These are phyloP conservation scores for Nebria salina DNA, from an alignment of 2,888 invertebrate genomes.

Conservation along the genomic window DNA sequence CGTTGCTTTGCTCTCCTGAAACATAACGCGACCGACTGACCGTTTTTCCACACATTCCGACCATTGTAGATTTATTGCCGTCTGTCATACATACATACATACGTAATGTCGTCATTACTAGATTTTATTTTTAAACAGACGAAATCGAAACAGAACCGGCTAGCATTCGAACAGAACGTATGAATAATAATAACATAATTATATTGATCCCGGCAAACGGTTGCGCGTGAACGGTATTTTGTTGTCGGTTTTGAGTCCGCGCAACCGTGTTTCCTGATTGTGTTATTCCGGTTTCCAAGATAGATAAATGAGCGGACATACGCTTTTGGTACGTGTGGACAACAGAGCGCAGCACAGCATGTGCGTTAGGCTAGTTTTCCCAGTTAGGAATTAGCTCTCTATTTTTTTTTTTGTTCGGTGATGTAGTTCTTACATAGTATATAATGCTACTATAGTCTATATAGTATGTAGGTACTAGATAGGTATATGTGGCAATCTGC, in stretches of 20 bases:
- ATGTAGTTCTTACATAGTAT: not conserved
- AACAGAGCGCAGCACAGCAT: not conserved
- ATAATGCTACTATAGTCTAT: not conserved
- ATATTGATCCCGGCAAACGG: slow-evolving; percentile 26
- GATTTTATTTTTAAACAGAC: not conserved
- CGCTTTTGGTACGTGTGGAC: not conserved
- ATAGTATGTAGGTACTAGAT: not conserved
- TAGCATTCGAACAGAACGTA: not conserved
- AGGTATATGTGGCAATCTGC: not conserved
- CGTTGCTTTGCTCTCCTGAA: not conserved
- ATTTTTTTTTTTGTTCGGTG: not conserved
- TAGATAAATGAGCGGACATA: not conserved
- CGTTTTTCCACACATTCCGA: not conserved
- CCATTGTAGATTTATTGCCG: not conserved
- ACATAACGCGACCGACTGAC: not conserved
- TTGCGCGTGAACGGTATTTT: slow-evolving; percentile 17
- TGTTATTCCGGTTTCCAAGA: slow-evolving; percentile 16
- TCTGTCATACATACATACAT: not conserved
- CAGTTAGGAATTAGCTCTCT: not conserved
- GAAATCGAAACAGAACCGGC: not conserved
- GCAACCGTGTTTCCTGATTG: slow-evolving; percentile 19
- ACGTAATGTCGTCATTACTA: not conserved
- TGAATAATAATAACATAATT: slow-evolving; percentile 31
- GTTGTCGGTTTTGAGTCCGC: slow-evolving; percentile 18
- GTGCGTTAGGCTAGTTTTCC: not conserved